Conservation (phyloP, 1,140 invertebrate species). For the Cyclargus thomasi region DNA sequence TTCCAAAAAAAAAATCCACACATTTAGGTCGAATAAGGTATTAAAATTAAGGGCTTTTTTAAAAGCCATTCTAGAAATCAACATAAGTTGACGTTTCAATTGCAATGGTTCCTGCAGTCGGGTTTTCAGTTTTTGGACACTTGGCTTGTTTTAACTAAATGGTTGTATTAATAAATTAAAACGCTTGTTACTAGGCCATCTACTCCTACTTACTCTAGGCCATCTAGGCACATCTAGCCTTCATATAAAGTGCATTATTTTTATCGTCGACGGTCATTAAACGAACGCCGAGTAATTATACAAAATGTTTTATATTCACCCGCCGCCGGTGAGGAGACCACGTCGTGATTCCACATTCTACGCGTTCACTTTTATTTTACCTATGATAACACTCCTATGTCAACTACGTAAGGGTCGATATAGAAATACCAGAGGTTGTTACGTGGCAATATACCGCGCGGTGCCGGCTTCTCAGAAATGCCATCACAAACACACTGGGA, state of each 20-base stretch:
- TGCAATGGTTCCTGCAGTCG: too few species aligned
- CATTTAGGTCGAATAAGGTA: too few species aligned
- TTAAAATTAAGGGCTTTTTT: too few species aligned
- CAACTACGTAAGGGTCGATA: background rate
- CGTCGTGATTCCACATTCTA: constrained; percentile 55
- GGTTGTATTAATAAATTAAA: background rate
- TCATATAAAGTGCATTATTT: background rate
- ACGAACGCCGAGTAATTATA: constrained; percentile 19
- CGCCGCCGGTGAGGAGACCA: constrained; percentile 34
- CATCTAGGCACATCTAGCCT: background rate
- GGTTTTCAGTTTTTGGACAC: too few species aligned
- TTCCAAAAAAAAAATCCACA: too few species aligned
- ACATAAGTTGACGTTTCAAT: too few species aligned
- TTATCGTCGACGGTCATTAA: constrained; percentile 8
- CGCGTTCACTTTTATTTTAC: background rate
- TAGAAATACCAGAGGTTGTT: too few species aligned
- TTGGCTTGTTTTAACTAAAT: background rate
- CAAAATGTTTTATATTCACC: constrained; percentile 49
- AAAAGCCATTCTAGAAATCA: too few species aligned
- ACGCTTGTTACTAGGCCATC: background rate
- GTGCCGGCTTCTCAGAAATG: constrained; percentile 47
- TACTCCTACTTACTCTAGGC: too few species aligned
- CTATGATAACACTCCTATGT: background rate
- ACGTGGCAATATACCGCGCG: background rate
- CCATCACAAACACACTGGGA: constrained; percentile 26